These are phyloP conservation scores for Elysia chlorotica DNA, from an alignment of 1,140 invertebrate species.

Conservation along the genomic window DNA sequence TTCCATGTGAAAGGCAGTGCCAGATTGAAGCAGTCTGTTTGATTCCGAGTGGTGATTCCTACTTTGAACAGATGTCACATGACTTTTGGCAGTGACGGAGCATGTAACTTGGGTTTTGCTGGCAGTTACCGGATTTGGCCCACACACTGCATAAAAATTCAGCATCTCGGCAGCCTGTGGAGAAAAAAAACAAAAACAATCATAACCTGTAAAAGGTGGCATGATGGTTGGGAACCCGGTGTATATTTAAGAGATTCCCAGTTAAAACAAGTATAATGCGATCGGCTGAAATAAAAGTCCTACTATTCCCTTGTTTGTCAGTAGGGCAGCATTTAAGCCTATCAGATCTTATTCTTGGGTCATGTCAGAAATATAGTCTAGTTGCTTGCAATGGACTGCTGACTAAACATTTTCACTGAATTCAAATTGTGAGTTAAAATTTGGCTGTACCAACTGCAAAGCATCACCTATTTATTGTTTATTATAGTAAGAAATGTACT, in stretches of 20 bases:
- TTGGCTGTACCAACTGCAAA: too few relatives aligned
- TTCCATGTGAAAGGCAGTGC: too few relatives aligned
- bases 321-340: not conserved
- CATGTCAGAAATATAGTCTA: not conserved
- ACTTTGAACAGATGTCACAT: slow-evolving; percentile 28
- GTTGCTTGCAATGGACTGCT: too few relatives aligned
- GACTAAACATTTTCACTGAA: too few relatives aligned
- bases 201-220: not conserved
- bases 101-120: slow-evolving; percentile 40
- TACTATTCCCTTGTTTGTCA: not conserved
- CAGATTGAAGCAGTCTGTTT: too few relatives aligned
- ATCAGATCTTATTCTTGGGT: not conserved
- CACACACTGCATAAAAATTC: slow-evolving; percentile 38
- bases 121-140: slow-evolving; percentile 38
- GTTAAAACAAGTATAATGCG: not conserved
- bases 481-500: too few relatives aligned
- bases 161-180: slow-evolving; percentile 40
- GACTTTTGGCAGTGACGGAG: slow-evolving; percentile 39
- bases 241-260: not conserved
- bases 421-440: too few relatives aligned
- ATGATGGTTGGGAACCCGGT: not conserved
- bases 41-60: too few relatives aligned
- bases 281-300: too few relatives aligned
- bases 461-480: too few relatives aligned
- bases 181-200: not conserved